Evolutionary conservation across 2,113 vertebrate species (phyloP), one percentile per base, ranked within the genome.

Genomic region (Spea bombifrons): DNA sequence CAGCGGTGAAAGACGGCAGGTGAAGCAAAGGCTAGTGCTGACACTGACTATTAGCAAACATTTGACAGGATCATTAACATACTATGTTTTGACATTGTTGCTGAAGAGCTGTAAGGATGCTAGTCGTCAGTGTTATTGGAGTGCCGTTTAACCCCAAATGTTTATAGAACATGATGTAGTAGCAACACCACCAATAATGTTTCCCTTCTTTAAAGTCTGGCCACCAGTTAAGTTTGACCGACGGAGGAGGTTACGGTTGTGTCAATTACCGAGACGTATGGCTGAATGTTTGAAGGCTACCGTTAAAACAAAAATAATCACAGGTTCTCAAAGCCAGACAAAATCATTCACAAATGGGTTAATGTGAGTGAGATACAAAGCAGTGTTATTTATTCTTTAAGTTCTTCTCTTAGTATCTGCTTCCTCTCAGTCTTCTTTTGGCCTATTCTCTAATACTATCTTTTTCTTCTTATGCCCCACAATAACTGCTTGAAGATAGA

Each of bases 231-330:
- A 79, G 73, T 79, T 79, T 55, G 66, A 46, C 77, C 66, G 61
- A 73, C 63, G 48, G 8, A 57, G 45, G 70, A 70, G 47, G 61
- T 59, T 55, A 73, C 43, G 59, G 46, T 66, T 73, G 49, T 52
- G 71, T 47, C 70, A 17, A 49, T 17, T 45, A 63, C 48, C 30
- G 17, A 78, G 76, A 71, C 59, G 30, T 64, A 71, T 50, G 47
- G 69, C 59, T 65, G 45, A 71, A 63, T 50, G 64, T 65, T 15
- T 45, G 61, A 79, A 55, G 63, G 47, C 48, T 57, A 57, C 15
- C 6, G 70, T 13, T 66, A 30, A 5, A 73, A 79, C n/a, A 66
- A 79, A 79, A 79, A 79, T 79, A 79, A 79, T 79, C 77, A 73
- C 48, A 64, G 47, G 16, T 48, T 73, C 44, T 66, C 4, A n/a